Percentiles rank a stretch among this genome's conserved stretches.
These are phyloP conservation scores for Volucella inflata DNA, from an alignment of 2,888 invertebrate species.

Conservation along the genomic window DNA sequence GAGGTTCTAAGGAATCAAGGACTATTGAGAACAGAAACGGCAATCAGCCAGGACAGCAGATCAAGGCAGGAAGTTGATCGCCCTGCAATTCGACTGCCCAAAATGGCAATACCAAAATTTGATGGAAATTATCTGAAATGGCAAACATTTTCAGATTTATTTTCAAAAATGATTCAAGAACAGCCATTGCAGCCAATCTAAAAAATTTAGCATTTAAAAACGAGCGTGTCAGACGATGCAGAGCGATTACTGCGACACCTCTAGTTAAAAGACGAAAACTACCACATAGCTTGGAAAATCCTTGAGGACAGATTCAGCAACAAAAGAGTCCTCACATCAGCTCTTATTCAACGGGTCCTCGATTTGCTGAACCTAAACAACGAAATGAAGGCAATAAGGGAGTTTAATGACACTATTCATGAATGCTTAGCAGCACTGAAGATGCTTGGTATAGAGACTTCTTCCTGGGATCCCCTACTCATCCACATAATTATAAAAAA, in stretches of 20 bases:
- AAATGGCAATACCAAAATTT: no score
- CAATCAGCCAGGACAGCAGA: no score
- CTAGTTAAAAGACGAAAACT: no score
- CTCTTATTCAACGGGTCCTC: background rate
- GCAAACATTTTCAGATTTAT: no score
- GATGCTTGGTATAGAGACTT: background rate
- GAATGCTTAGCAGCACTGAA: background rate
- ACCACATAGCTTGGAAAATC: no score
- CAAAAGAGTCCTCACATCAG: background rate
- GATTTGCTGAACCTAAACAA: background rate
- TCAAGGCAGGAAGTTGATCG: background rate
- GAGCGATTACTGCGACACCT: no score
- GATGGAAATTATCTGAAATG: no score
- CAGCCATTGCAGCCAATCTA: background rate
- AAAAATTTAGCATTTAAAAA: background rate
- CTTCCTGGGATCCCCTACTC: background rate
- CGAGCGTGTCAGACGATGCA: no score
- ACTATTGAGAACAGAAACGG: no score
- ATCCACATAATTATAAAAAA: no score
- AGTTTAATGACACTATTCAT: background rate
- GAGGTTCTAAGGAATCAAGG: background rate
- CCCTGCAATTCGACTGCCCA: background rate
- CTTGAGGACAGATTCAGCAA: background rate
- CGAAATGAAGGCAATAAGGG: background rate
- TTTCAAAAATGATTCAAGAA: background rate